Evolutionary conservation across 2,797 vertebrate genomes (phyloP), one percentile per base, ranked within the genome.

Genomic region (Peromyscus attwateri): DNA sequence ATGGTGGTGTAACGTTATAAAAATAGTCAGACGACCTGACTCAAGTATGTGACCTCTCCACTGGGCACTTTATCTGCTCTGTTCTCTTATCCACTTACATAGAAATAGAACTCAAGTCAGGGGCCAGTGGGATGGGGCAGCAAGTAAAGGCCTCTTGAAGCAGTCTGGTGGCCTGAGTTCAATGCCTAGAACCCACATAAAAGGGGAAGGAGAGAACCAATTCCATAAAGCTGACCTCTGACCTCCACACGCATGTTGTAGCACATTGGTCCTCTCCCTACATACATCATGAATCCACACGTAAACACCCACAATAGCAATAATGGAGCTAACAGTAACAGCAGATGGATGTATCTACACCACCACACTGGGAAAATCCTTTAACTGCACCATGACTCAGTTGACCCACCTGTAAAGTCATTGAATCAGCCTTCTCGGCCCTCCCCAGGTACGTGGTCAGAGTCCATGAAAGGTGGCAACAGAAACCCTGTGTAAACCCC

Each of bases 401-500:
- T 96, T 96, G 92, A 87, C 55, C 76, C 89, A 94, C 66, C 76
- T 93, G 55, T 95, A 93, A 93, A 90, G 92, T 87, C 95, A 96
- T 23, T 21, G 46, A 66, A 89, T 92, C 19, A 79, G 29, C 7
- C 12, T 90, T 55, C 14, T 14, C 82, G n/a, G 11, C 76, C 79
- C 52, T 94, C 62, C 62, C 87, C 87, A 43, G 66, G 89, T 49
- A 87, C 79, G 2, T 73, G 64, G 49, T 92, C 66, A 92, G 76
- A 92, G 17, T 10, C 79, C 76, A 49, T 37, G 46, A 90, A 66
- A 92, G 55, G 31, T 57, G 68, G 21, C 17, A 34, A 71, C 21
- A 68, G 70, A 23, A 93, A 89, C 85, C 60, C 89, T 89, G 23
- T 85, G 66, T 66, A 96, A 93, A 87, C 27, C 68, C 7, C 21